Base-by-base conservation (phyloP, 92 coral and sea anemone species). In the Palythoa heliodiscus region DNA sequence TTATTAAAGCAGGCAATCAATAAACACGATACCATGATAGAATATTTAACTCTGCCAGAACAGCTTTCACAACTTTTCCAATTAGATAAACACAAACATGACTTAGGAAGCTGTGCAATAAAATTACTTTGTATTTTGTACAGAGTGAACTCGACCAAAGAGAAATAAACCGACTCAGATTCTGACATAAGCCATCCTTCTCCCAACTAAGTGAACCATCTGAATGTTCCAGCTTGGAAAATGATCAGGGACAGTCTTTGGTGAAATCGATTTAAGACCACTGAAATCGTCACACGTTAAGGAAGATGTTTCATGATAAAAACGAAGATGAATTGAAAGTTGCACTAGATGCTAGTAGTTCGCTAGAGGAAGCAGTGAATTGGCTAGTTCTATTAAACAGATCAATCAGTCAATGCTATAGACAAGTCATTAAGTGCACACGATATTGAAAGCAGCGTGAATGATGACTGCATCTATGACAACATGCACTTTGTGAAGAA, bases 21-120 rank as follows among this genome's bases (percentile, higher is more conserved):
- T 43, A 43, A 43, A 43, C 50, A 43, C 50, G 5, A 6, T 3
- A 43, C 50, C 37, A 74, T 69, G 83, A 84, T 53, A 82, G 82
- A 15, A 19, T 9, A 83, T 38, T 52, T 83, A 13, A 88, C 87
- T 24, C 54, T 82, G 24, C 90, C 90, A 43, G 90, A 83, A 3
- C 50, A 88, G 24, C 87, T 83, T 73, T 24, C 75, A 11, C 87
- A 88, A 53, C n/a, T 75, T 38, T 88, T 88, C 24, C 75, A 82
- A 63, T 80, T 88, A 17, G 77, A 88, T 38, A 75, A 83, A 20
- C 75, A 88, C 39, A 83, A 87, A 70, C 35, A 87, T 12, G 87
- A 87, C 73, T 37, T 87, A 5, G 75, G 75, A 24, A 87, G 69
- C 82, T 68, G 13, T 72, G 8, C 61, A 87, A 82, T 74, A 70